A percentile compares a stretch with the other conserved stretches of the same genome.
phyloP scores from a whole-genome alignment of 2,113 vertebrate species.

The Gymnorhina tibicen region DNA sequence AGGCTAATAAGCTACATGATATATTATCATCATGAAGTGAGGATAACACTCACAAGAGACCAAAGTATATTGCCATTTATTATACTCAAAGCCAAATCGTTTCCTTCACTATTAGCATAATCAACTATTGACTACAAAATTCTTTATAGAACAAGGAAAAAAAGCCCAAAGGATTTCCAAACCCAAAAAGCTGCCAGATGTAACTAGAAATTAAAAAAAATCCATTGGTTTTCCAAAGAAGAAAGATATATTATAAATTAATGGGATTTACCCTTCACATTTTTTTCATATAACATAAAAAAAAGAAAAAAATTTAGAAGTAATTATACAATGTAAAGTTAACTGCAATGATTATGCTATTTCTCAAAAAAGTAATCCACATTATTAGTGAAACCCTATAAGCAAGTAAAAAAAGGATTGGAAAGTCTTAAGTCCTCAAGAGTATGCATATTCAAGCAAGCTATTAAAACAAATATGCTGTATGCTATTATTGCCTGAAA shows the following conservation, averaged over 20 bases:
- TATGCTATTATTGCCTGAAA: not conserved
- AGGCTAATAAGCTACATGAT: constrained; percentile 12
- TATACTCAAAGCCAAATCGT: not conserved
- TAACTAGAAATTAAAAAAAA: not conserved
- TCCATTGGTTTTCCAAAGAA: not conserved
- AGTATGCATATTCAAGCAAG: not conserved
- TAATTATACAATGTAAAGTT: not conserved
- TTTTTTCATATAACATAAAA: not conserved
- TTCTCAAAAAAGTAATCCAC: not conserved
- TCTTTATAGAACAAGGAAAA: not conserved
- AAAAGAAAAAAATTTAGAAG: not conserved
- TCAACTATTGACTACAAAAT: not conserved
- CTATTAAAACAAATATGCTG: not conserved
- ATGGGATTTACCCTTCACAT: not conserved
- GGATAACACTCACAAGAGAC: not conserved
- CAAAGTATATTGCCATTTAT: not conserved
- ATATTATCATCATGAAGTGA: not conserved
- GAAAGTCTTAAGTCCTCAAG: not conserved
- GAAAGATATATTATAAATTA: not conserved
- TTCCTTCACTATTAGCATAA: not conserved
- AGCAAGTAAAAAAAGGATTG: not conserved
- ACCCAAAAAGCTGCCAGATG: not conserved
- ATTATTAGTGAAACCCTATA: not conserved
- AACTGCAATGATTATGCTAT: not conserved
- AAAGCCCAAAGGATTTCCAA: not conserved